A percentile compares a stretch with the other conserved stretches of the same genome.
phyloP scores from a whole-genome alignment of 2,113 vertebrate genomes.

The Rutilus rutilus region DNA sequence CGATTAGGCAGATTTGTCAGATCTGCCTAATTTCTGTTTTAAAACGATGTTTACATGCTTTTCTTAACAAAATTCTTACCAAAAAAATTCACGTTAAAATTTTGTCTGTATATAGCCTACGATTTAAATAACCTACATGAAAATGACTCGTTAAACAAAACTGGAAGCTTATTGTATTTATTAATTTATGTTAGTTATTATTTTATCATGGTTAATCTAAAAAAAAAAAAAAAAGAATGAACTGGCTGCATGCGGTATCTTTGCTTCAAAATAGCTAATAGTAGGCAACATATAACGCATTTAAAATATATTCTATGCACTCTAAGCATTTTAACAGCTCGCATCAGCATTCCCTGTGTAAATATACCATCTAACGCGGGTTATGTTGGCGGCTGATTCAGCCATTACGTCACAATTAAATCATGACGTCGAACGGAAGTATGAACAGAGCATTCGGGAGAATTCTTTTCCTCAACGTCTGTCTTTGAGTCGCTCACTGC shows the following conservation, averaged over 20 bases:
- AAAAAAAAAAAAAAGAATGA: background rate
- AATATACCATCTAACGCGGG: background rate
- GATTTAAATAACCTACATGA: background rate
- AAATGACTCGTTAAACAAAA: background rate
- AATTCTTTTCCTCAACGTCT: background rate
- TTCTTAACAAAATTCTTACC: no score
- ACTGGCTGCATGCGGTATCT: background rate
- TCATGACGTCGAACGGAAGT: constrained; percentile 23
- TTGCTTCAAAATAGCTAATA: background rate
- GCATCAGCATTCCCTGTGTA: background rate
- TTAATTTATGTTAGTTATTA: background rate
- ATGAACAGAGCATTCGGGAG: background rate
- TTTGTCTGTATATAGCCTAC: background rate
- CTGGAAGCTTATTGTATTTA: background rate
- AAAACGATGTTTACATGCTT: background rate
- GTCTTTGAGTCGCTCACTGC: background rate
- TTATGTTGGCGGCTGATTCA: background rate
- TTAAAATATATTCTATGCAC: background rate
- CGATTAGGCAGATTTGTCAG: no score
- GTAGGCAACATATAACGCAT: background rate
- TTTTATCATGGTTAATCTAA: background rate
- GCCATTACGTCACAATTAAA: constrained; percentile 24
- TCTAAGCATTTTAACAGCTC: background rate
- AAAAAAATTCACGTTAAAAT: background rate
- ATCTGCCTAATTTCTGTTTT: background rate